These are phyloP conservation scores for Bombus polaris DNA, from an alignment of 1,140 invertebrate species.

Conservation along the genomic window DNA sequence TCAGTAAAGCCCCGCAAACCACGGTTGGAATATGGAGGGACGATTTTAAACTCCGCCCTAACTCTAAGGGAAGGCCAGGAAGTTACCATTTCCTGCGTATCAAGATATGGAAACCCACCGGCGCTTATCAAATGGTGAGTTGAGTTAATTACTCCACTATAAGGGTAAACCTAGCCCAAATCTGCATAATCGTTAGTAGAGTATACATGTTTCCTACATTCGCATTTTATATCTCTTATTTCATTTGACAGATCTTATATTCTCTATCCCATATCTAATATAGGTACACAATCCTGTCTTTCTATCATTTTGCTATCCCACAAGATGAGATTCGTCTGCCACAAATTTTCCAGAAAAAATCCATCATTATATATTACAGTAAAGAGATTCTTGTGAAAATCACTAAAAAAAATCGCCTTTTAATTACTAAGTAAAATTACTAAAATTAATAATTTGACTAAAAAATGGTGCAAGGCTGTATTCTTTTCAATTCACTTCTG, in stretches of 20 bases:
- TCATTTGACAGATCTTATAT: too few relatives aligned
- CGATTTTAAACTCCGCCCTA: slow-evolving; percentile 86
- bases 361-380: too few relatives aligned
- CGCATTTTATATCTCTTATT: too few relatives aligned
- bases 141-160: not conserved
- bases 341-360: too few relatives aligned
- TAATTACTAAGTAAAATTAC: too few relatives aligned
- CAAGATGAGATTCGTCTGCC: too few relatives aligned
- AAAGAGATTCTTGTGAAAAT: too few relatives aligned
- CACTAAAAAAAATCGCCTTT: not conserved
- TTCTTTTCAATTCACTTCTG: not conserved
- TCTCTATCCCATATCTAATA: too few relatives aligned
- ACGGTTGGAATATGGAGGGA: slow-evolving; percentile 89
- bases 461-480: not conserved
- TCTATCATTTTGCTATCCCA: too few relatives aligned
- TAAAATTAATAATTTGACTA: not conserved
- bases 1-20: slow-evolving; percentile 92
- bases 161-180: not conserved
- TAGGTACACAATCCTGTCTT: too few relatives aligned
- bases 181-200: not conserved
- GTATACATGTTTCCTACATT: too few relatives aligned
- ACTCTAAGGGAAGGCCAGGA: slow-evolving; percentile 88
- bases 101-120: slow-evolving; percentile 92
- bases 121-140: slow-evolving; percentile 91
- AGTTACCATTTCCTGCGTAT: slow-evolving; percentile 91